phyloP scores from a whole-genome alignment of 2,113 vertebrate species.

The Tetraodon nigroviridis region DNA sequence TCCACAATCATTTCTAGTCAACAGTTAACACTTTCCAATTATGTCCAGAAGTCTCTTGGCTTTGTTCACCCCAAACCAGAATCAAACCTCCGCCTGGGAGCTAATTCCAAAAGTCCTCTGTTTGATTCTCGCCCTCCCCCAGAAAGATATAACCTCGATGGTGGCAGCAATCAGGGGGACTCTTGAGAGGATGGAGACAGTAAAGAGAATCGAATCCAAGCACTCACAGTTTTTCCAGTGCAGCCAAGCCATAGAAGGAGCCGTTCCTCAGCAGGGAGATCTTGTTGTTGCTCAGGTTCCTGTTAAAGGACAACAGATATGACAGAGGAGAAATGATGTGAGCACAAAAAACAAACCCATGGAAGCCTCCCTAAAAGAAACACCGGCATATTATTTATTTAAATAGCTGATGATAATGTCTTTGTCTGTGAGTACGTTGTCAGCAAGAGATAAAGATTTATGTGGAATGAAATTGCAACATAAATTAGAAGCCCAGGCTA shows the following conservation, averaged over 20 bases:
- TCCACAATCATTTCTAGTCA: no score
- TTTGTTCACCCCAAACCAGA: not conserved
- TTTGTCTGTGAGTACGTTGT: conserved; percentile 42
- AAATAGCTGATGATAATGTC: conserved; percentile 38
- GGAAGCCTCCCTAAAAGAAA: conserved; percentile 19
- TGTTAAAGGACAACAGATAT: conserved; percentile 58
- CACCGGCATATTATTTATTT: conserved; percentile 23
- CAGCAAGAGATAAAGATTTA: conserved; percentile 42
- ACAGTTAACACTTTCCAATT: no score
- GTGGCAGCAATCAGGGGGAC: conserved; percentile 41
- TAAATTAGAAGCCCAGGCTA: not conserved
- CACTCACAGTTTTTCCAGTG: conserved; percentile 86
- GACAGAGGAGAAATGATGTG: conserved; percentile 25
- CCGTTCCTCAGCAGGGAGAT: conserved; percentile 79
- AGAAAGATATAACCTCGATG: conserved; percentile 7
- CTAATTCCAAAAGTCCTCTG: conserved; percentile 16
- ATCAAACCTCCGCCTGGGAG: conserved; percentile 20
- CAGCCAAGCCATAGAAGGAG: conserved; percentile 79
- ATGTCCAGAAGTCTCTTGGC: no score
- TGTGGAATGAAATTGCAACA: conserved; percentile 44
- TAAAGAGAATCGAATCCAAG: conserved; percentile 41
- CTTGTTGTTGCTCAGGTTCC: conserved; percentile 87
- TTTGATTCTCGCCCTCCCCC: conserved; percentile 19
- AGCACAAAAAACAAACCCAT: conserved; percentile 12
- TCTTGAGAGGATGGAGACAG: conserved; percentile 40